These are phyloP conservation scores for Caradrina clavipalpis DNA, from an alignment of 2,888 invertebrate genomes.

Conservation along the genomic window DNA sequence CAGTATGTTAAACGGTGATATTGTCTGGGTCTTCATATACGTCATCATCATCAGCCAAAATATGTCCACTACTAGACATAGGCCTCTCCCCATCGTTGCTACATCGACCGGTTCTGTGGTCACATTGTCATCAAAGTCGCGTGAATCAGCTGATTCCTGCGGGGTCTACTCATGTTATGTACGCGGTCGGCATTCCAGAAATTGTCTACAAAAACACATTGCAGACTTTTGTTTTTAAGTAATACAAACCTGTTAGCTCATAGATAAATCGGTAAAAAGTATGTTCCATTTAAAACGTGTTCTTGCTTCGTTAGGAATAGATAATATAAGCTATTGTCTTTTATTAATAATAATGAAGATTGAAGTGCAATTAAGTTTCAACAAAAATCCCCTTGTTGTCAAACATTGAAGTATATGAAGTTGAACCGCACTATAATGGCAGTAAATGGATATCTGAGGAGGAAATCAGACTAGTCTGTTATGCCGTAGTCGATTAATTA, in stretches of 20 bases:
- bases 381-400: conserved; percentile 63
- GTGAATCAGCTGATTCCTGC: neutral
- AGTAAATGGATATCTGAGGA: conserved; percentile 87
- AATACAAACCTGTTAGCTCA: neutral
- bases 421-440: conserved; percentile 85
- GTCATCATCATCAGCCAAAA: neutral
- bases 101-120: neutral
- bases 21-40: neutral
- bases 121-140: too few relatives aligned
- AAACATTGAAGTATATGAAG: conserved; percentile 81
- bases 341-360: neutral
- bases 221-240: neutral
- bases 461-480: conserved; percentile 85
- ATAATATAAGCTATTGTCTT: neutral
- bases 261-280: neutral
- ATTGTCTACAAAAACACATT: too few relatives aligned
- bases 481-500: conserved; percentile 87
- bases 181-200: neutral
- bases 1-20: neutral
- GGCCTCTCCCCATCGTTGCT: neutral
- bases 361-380: conserved; percentile 12
- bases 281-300: neutral
- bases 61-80: neutral
- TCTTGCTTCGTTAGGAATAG: conserved; percentile 45
- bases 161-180: neutral